A percentile compares a stretch with the other conserved stretches of the same genome.
Conservation (phyloP, 2,113 vertebrate genomes). For the Globicephala melas region DNA sequence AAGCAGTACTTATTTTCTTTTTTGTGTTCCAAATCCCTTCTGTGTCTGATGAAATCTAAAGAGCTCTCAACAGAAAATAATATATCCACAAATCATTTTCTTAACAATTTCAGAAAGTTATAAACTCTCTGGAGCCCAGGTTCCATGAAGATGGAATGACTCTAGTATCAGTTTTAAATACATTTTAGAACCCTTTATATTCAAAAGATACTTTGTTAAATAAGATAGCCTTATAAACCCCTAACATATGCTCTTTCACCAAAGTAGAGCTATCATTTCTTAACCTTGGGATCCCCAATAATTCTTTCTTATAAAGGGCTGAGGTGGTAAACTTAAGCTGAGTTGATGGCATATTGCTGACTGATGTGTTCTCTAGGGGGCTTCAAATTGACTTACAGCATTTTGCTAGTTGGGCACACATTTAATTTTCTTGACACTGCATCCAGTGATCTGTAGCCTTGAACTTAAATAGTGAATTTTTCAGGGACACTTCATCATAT, state of each 20-base stretch:
- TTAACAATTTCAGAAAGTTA: not conserved
- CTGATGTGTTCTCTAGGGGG: constrained; percentile 39
- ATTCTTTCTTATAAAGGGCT: not conserved
- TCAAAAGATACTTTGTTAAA: constrained; percentile 24
- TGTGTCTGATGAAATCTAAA: not conserved
- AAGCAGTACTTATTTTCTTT: not conserved
- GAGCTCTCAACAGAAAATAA: not conserved
- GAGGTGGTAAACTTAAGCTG: constrained; percentile 8
- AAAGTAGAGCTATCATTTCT: constrained; percentile 25
- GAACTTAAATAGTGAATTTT: constrained; percentile 60
- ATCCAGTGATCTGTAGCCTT: constrained; percentile 60
- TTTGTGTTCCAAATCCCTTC: not conserved
- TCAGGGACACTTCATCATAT: constrained; percentile 45
- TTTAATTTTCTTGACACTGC: constrained; percentile 71
- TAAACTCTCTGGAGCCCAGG: not conserved
- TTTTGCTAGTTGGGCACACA: constrained; percentile 58
- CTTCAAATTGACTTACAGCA: constrained; percentile 58
- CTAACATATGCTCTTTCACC: not conserved
- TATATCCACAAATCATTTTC: not conserved
- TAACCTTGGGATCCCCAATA: constrained; percentile 33
- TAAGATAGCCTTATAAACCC: not conserved
- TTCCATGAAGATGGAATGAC: not conserved
- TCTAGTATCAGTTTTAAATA: not conserved
- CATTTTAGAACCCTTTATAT: not conserved
- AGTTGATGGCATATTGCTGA: constrained; percentile 50